phyloP scores from a whole-genome alignment of 2,797 vertebrate genomes.

The Psittacula echo region DNA sequence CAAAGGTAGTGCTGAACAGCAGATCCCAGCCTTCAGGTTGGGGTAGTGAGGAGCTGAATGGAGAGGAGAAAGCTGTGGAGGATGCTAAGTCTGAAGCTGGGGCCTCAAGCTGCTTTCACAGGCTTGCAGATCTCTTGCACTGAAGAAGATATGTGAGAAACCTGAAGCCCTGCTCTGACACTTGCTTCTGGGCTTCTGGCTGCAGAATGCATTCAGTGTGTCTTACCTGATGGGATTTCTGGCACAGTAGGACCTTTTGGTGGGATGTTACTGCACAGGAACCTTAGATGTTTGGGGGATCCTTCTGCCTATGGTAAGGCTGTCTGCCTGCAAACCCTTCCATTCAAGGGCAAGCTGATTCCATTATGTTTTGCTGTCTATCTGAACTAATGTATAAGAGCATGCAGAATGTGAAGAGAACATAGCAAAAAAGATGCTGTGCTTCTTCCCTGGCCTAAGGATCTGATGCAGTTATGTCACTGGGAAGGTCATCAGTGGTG shows the following conservation, averaged over 20 bases:
- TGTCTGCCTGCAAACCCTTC: neutral
- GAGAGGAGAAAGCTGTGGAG: neutral
- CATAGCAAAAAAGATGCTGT: neutral
- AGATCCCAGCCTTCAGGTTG: neutral
- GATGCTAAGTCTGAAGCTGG: neutral
- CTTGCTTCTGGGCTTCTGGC: neutral
- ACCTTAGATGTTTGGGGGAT: neutral
- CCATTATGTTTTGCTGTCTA: neutral
- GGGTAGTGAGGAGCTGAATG: accelerated
- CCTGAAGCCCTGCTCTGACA: neutral
- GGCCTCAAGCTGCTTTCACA: neutral
- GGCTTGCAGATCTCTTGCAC: neutral
- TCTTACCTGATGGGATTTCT: neutral
- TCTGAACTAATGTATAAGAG: neutral
- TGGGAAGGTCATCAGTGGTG: accelerated
- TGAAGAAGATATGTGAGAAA: neutral
- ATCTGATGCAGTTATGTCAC: neutral
- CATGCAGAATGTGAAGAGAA: neutral
- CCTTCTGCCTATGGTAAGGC: neutral
- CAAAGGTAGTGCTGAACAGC: neutral
- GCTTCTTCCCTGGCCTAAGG: neutral
- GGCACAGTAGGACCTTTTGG: neutral
- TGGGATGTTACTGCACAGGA: neutral
- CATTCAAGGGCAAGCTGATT: neutral
- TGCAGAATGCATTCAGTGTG: neutral